Base-by-base conservation (phyloP, 2,113 vertebrate species). In the Ia io region DNA sequence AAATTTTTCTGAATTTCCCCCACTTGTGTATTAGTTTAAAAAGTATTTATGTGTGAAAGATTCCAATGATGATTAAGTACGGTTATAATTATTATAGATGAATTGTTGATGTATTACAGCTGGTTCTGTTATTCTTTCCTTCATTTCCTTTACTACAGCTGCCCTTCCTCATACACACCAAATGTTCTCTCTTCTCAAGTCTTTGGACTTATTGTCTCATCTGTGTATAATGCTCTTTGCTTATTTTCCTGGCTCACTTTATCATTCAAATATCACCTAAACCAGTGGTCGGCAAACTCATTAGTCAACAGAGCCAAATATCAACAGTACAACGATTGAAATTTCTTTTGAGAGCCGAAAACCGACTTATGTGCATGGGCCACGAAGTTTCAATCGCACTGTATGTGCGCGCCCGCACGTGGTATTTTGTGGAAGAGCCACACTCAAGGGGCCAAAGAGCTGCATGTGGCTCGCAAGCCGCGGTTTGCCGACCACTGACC, bases 1-100 rank as follows among this genome's bases (percentile, higher is more conserved):
- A 94, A 84, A 37, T 63, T 88, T 92, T 78, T 56, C 22, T 53
- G 35, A 56, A 32, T 37, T 74, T 13, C 22, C 2, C 3, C 14
- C 1, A 8, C 16, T 28, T 30, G 12, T 53, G 37, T 79, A 70
- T 74, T 84, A 88, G 51, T 97, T 90, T 93, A 76, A 88, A 96
- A 84, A 18, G 10, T 74, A 40, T 32, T 56, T 17, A 30, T 76
- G 3, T 65, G 10, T 94, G 42, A 93, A 92, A 90, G 37, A 91
- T 9, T 93, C 22, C 17, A 51, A 9, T 78, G 63, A 35, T 77
- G 18, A 85, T 74, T 78, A 65, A 4, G n/a, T 70, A 28, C 23
- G 17, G 18, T 77, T 93, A 28, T 47, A 70, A 56, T 91, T 42
- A 56, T n/a, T 88, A 10, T 76, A 67, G 82, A 63, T 84, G n/a